Conservation (phyloP, 2,113 vertebrate species). For the Alouatta palliata region DNA sequence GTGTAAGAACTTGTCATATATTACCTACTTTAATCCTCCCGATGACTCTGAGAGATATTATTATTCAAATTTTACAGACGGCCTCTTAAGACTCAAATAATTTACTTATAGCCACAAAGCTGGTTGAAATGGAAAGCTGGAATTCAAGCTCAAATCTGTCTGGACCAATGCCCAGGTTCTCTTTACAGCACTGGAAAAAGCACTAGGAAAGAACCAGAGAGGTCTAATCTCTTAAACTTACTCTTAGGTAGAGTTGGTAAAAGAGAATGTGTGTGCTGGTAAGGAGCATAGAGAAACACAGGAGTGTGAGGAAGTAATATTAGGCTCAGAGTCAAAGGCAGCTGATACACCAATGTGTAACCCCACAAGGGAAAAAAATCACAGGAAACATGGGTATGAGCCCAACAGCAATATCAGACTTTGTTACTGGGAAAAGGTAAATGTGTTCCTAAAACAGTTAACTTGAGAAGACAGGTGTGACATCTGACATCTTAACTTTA, state of each 20-base stretch:
- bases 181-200: background rate
- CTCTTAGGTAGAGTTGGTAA: background rate
- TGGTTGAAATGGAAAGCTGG: background rate
- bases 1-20: background rate
- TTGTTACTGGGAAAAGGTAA: background rate
- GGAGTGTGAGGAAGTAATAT: background rate
- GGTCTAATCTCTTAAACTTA: background rate
- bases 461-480: background rate
- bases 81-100: background rate
- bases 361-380: background rate
- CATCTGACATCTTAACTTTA: background rate
- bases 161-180: background rate
- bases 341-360: background rate
- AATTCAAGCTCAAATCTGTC: background rate
- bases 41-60: background rate
- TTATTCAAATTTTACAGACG: background rate
- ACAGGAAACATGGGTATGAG: background rate
- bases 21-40: background rate
- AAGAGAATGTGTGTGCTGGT: background rate
- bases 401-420: background rate
- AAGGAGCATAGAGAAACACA: background rate
- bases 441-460: background rate
- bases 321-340: background rate
- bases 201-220: background rate
- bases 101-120: background rate